Evolutionary conservation across 2,888 invertebrate species (phyloP).

Genomic region (Iselma pallidipennis): DNA sequence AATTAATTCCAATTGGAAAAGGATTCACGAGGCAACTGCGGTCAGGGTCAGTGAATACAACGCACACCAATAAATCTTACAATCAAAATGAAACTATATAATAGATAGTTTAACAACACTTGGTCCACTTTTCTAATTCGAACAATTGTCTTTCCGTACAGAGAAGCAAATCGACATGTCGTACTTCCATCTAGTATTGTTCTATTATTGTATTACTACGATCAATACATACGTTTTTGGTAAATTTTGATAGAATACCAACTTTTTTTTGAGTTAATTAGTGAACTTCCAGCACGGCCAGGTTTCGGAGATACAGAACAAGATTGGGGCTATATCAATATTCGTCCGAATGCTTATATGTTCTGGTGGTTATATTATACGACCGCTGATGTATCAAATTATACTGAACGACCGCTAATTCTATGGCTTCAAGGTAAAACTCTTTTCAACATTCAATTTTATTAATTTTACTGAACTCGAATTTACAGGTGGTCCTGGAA

Average conservation of each 20-base stretch:
- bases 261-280: background rate
- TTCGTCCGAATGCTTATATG: constrained; percentile 76
- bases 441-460: background rate
- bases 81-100: background rate
- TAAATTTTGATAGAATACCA: background rate
- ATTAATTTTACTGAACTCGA: constrained; percentile 59
- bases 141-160: background rate
- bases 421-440: constrained; percentile 87
- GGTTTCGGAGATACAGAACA: constrained; percentile 67
- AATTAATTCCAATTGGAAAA: background rate
- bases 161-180: background rate
- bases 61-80: background rate
- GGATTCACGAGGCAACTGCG: background rate
- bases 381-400: constrained; percentile 61
- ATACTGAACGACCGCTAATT: constrained; percentile 69
- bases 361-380: constrained; percentile 84
- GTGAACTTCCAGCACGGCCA: constrained; percentile 35
- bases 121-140: background rate
- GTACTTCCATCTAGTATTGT: background rate
- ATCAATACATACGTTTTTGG: background rate
- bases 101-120: background rate
- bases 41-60: background rate
- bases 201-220: background rate
- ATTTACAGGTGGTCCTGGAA: constrained; percentile 67
- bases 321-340: constrained; percentile 74